Evolutionary conservation across 1,140 invertebrate genomes (phyloP), one percentile per base, ranked within the genome.

Genomic region (Zelostemma sp.): DNA sequence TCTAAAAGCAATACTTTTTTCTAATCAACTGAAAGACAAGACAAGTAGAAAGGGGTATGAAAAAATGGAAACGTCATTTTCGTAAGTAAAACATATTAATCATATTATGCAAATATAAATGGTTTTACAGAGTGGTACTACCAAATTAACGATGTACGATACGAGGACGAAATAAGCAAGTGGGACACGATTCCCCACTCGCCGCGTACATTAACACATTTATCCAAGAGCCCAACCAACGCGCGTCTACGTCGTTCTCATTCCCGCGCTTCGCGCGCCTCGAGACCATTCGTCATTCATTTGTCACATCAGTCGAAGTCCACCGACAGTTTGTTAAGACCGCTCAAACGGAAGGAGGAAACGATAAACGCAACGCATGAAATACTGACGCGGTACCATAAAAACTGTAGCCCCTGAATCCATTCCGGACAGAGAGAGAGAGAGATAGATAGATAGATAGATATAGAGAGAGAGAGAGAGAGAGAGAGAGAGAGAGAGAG

Each of bases 31-130:
- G 19, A 54, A 54, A 41, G 19, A 41, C 40, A 5, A n/a, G n/a
- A 21, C 3, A 35, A n/a, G 11, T 5, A 35, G 33, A n/a, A 35
- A 1, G n/a, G n/a, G 33, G 5, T n/a, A 9, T 2, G 11, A 35
- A n/a, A 6, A n/a, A 35, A 35, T 35, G 11, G 11, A 35, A 6
- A 11, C n/a, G 2, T 2, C 3, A 35, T 35, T 48, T 15, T 82
- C 80, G 72, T 82, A 82, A 84, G 72, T 83, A 84, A 83, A 83
- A 83, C 80, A 83, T 83, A 80, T 82, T 83, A 83, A 84, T 84
- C 68, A 78, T 82, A n/a, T n/a, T n/a, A 84, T 82, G 80, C 78
- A 84, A 83, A 82, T 83, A 83, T 83, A 83, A 84, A 83, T 83
- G 79, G 76, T 81, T 82, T 82, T 83, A 83, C 81, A 84, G 73